Conservation (phyloP, 2,113 vertebrate genomes). For the Benthochromis sp. region DNA sequence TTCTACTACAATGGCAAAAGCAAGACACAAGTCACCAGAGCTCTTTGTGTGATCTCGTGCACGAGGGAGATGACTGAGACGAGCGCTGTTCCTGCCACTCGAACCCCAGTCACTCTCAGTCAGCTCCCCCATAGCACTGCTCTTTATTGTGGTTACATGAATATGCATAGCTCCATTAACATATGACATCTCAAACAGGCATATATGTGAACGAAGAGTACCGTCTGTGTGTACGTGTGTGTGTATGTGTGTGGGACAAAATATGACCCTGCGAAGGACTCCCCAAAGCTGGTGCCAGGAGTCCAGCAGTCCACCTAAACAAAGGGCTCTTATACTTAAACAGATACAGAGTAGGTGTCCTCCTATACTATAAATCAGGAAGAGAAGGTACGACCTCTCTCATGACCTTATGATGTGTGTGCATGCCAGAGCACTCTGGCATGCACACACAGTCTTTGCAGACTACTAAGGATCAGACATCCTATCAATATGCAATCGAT, state of each 20-base stretch:
- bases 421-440: neutral
- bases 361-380: too few species aligned
- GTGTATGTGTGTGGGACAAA: neutral
- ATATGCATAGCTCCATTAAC: neutral
- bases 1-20: neutral
- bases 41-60: neutral
- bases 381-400: neutral
- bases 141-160: rapidly evolving
- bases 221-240: rapidly evolving
- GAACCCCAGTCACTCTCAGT: neutral
- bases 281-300: rapidly evolving
- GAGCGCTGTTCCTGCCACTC: neutral
- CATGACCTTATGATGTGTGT: neutral
- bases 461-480: rapidly evolving
- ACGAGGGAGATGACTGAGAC: neutral
- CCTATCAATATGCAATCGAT: rapidly evolving
- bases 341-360: too few species aligned
- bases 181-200: neutral
- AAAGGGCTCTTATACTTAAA: neutral
- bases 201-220: rapidly evolving
- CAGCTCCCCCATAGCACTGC: rapidly evolving
- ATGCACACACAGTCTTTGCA: neutral
- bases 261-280: neutral
- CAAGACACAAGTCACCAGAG: neutral
- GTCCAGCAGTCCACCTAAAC: neutral